Percentiles rank a stretch among this genome's conserved stretches.
Evolutionary conservation across 2,113 vertebrate genomes (phyloP).

Genomic region (Abramis brama): DNA sequence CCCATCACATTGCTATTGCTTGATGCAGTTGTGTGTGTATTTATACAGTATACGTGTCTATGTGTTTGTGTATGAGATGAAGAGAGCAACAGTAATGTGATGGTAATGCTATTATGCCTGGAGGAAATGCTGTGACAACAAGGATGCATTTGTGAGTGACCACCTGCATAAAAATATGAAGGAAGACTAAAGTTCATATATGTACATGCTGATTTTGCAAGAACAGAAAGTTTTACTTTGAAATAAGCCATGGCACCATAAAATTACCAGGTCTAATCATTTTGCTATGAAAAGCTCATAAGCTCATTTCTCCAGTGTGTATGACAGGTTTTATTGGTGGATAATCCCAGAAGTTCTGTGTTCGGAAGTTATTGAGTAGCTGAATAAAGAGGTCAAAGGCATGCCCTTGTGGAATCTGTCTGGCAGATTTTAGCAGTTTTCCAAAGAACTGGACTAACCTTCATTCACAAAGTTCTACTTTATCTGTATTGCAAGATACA

Average conservation of each 20-base stretch:
- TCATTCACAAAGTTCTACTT: not conserved
- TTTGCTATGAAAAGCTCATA: not conserved
- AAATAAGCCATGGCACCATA: not conserved
- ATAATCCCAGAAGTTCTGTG: constrained; percentile 1
- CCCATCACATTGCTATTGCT: constrained; percentile 54
- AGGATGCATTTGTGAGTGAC: constrained; percentile 19
- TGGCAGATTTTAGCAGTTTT: not conserved
- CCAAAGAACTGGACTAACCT: not conserved
- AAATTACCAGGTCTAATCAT: not conserved
- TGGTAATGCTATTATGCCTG: constrained; percentile 20
- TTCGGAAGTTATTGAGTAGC: not conserved
- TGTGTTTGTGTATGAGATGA: constrained; percentile 6
- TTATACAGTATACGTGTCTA: constrained; percentile 53
- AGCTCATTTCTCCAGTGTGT: not conserved
- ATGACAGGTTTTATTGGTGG: not conserved
- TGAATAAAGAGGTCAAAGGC: not conserved
- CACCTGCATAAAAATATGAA: not conserved
- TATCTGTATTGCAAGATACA: not conserved
- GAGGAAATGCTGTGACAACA: constrained; percentile 2
- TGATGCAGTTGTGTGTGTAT: constrained; percentile 41
- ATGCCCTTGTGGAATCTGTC: not conserved
- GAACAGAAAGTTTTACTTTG: not conserved
- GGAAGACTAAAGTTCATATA: not conserved
- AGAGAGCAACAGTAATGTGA: constrained; percentile 11
- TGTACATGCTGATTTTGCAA: constrained; percentile 3